Conservation (phyloP, 2,113 vertebrate species). For the Thalassoma bifasciatum region DNA sequence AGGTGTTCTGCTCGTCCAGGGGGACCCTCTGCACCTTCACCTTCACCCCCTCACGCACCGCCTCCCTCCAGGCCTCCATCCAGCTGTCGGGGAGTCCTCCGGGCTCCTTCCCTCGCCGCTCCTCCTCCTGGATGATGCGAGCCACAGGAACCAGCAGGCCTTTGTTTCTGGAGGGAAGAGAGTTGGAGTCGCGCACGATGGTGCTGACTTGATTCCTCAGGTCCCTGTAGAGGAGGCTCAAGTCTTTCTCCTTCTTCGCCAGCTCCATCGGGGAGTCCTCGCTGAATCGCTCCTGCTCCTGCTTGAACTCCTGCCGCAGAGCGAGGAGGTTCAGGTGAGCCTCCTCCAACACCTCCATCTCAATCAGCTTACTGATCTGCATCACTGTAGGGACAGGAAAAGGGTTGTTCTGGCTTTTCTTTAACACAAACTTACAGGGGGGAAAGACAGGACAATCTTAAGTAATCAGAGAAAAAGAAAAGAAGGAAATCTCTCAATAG, state of each 20-base stretch:
- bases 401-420: too few relatives aligned
- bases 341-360: slow-evolving; percentile 75
- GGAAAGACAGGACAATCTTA: too few relatives aligned
- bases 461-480: too few relatives aligned
- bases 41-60: slow-evolving; percentile 66
- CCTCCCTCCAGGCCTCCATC: slow-evolving; percentile 77
- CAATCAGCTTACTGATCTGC: slow-evolving; percentile 83
- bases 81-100: slow-evolving; percentile 65
- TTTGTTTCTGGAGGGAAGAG: slow-evolving; percentile 56
- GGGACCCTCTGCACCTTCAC: slow-evolving; percentile 58
- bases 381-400: slow-evolving; percentile 82
- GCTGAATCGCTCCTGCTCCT: slow-evolving; percentile 29
- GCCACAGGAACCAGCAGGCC: slow-evolving; percentile 69
- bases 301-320: slow-evolving; percentile 72
- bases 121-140: slow-evolving; percentile 81
- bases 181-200: slow-evolving; percentile 76
- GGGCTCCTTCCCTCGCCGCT: slow-evolving; percentile 49
- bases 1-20: slow-evolving; percentile 72
- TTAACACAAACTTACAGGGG: too few relatives aligned
- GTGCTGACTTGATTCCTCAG: slow-evolving; percentile 67
- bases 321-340: slow-evolving; percentile 81
- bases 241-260: slow-evolving; percentile 80
- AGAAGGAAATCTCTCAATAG: neutral
- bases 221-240: slow-evolving; percentile 72
- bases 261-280: slow-evolving; percentile 60